A percentile compares a stretch with the other conserved stretches of the same genome.
These are phyloP conservation scores for Merops nubicus DNA, from an alignment of 2,113 vertebrate genomes.

Conservation along the genomic window DNA sequence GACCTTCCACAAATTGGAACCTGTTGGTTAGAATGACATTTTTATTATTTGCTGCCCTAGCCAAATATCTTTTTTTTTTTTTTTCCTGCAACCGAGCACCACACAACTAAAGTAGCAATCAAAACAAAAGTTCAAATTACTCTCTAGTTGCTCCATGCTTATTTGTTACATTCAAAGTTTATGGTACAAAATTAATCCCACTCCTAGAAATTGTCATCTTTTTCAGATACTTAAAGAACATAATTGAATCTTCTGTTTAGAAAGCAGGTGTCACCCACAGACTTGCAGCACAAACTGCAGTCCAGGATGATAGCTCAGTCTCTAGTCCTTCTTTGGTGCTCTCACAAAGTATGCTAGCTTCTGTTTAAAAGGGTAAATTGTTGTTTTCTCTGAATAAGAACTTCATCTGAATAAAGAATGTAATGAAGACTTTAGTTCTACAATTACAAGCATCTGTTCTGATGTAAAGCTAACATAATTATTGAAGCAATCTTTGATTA, in stretches of 20 bases:
- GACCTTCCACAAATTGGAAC: not conserved
- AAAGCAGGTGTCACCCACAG: not conserved
- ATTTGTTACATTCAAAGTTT: not conserved
- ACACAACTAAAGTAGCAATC: not conserved
- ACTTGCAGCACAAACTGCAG: not conserved
- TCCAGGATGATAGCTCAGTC: not conserved
- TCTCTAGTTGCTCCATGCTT: not conserved
- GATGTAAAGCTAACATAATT: not conserved
- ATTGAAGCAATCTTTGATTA: slow-evolving; percentile 33
- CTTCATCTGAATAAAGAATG: not conserved
- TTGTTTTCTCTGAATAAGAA: not conserved
- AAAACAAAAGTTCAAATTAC: not conserved
- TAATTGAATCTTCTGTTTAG: not conserved
- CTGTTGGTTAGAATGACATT: not conserved
- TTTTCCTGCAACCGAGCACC: not conserved
- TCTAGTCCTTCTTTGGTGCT: not conserved
- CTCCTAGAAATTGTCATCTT: not conserved
- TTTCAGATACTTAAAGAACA: not conserved
- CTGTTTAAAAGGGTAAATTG: not conserved
- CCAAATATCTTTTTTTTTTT: too few species aligned
- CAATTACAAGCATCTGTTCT: slow-evolving; percentile 13
- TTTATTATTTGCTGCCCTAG: not conserved
- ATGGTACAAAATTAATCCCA: not conserved
- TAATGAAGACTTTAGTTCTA: not conserved
- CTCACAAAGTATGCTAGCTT: not conserved